phyloP scores from a whole-genome alignment of 2,113 vertebrate genomes.

The Phaethon lepturus region DNA sequence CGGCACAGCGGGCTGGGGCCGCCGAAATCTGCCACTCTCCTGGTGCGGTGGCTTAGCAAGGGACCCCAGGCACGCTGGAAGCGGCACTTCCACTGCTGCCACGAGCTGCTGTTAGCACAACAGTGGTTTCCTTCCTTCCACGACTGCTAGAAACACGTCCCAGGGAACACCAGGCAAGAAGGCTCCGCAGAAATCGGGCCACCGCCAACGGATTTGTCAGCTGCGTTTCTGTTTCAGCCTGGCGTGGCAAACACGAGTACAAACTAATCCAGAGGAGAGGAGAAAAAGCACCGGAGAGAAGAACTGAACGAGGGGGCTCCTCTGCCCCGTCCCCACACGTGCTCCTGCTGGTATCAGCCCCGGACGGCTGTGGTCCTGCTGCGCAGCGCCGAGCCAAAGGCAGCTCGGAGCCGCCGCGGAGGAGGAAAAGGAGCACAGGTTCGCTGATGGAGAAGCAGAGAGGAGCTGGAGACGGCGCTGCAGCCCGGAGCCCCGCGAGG shows the following conservation, averaged over 20 bases:
- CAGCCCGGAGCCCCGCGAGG: background rate
- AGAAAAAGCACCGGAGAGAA: background rate
- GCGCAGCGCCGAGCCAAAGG: rapidly evolving
- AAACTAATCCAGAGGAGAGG: no score
- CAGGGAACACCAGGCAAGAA: background rate
- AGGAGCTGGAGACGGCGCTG: background rate
- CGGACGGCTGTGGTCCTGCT: background rate
- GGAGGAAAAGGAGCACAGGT: background rate
- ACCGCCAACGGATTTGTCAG: rapidly evolving
- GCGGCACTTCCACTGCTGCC: rapidly evolving
- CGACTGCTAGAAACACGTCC: background rate
- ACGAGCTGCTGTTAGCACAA: background rate
- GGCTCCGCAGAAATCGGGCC: background rate
- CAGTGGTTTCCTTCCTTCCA: background rate
- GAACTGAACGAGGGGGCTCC: background rate
- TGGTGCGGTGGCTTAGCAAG: rapidly evolving
- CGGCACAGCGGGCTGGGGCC: background rate
- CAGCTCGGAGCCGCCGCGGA: rapidly evolving
- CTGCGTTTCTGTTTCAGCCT: background rate
- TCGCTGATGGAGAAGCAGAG: background rate
- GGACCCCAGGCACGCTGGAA: background rate
- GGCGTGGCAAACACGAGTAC: background rate
- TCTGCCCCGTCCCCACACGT: rapidly evolving
- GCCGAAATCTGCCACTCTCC: background rate
- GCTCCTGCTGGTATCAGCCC: background rate